Conservation (phyloP, 2,113 vertebrate genomes). For the Peromyscus maniculatus region DNA sequence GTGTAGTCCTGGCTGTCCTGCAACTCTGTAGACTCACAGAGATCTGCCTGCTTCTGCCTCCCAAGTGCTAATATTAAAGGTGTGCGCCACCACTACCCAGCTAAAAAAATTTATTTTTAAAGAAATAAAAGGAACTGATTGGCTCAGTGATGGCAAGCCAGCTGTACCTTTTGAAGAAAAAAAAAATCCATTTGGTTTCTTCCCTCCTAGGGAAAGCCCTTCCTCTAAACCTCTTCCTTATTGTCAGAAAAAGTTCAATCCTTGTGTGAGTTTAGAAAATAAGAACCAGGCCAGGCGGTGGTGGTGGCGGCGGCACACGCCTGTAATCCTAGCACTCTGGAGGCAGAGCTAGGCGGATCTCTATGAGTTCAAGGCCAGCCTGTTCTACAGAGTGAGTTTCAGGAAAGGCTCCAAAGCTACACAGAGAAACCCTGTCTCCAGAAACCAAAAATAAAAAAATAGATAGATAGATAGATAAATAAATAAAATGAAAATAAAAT, state of each 20-base stretch:
- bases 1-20: not conserved
- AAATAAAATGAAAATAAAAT: constrained; percentile 47
- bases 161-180: not conserved
- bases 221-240: not conserved
- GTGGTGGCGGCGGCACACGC: too few relatives aligned
- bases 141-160: not conserved
- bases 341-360: too few relatives aligned
- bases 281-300: not conserved
- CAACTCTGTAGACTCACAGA: not conserved
- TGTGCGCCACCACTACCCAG: not conserved
- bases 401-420: too few relatives aligned
- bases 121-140: not conserved
- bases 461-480: not conserved
- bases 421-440: too few relatives aligned
- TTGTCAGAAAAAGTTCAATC: not conserved
- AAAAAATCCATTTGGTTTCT: constrained; percentile 20
- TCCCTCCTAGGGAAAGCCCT: not conserved
- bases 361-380: too few relatives aligned
- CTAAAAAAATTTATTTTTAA: not conserved
- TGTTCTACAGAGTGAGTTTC: too few relatives aligned
- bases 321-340: too few relatives aligned
- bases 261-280: not conserved
- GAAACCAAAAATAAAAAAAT: too few relatives aligned
- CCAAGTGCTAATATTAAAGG: not conserved
- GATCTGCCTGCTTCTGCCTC: not conserved